A percentile compares a stretch with the other conserved stretches of the same genome.
These are phyloP conservation scores for Athripsodes cinereus DNA, from an alignment of 2,888 invertebrate genomes.

Conservation along the genomic window DNA sequence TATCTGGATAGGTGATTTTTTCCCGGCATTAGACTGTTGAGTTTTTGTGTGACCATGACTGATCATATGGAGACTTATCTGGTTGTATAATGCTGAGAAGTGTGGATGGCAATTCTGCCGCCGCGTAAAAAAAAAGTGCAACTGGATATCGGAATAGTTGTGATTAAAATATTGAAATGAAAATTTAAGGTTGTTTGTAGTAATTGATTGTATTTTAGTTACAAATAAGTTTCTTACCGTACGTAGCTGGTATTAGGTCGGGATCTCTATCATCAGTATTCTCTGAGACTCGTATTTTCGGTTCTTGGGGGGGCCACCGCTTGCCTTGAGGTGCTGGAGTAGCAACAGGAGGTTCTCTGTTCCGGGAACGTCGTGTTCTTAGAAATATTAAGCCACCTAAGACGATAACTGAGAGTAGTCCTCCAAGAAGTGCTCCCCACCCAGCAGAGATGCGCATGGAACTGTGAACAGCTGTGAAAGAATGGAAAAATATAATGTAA, in stretches of 20 bases:
- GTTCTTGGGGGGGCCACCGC: conserved; percentile 19
- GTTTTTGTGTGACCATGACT: too few species aligned
- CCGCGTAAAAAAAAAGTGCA: too few species aligned
- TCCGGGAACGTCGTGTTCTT: conserved; percentile 39
- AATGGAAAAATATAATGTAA: background rate
- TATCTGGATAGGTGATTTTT: too few species aligned
- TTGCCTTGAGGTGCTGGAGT: conserved; percentile 31
- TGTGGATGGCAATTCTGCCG: too few species aligned
- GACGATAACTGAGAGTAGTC: conserved; percentile 47
- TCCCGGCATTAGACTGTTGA: too few species aligned
- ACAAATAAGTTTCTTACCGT: conserved; percentile 53
- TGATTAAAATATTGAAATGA: too few species aligned
- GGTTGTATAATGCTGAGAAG: too few species aligned
- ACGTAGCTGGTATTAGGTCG: conserved; percentile 70
- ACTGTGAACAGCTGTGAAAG: conserved; percentile 13
- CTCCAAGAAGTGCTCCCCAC: conserved; percentile 50
- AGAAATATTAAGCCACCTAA: conserved; percentile 43
- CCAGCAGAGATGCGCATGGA: conserved; percentile 39
- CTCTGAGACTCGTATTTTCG: conserved; percentile 9
- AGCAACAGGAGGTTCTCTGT: conserved; percentile 31
- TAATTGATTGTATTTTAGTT: too few species aligned
- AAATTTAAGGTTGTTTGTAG: too few species aligned
- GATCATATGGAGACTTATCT: too few species aligned
- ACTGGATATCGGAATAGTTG: too few species aligned
- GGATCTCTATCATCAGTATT: conserved; percentile 56